These are phyloP conservation scores for Apotomis betuletana DNA, from an alignment of 2,888 invertebrate species.

Conservation along the genomic window DNA sequence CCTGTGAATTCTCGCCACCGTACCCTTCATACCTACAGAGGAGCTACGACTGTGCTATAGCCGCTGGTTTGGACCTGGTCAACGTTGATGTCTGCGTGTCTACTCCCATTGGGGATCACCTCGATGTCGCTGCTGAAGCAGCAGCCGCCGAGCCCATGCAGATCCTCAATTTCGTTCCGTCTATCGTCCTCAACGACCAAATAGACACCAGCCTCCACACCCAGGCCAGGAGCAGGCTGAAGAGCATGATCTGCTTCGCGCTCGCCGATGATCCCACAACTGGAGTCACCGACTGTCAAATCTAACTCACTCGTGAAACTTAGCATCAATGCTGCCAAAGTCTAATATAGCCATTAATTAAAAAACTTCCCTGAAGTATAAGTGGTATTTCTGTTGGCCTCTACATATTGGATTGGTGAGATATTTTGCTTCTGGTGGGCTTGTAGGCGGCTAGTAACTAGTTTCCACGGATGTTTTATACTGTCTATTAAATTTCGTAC, in stretches of 20 bases:
- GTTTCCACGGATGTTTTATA: too few relatives aligned
- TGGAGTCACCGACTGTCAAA: conserved; percentile 57
- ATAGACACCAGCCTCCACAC: conserved; percentile 50
- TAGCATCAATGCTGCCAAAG: not conserved
- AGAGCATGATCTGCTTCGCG: conserved; percentile 64
- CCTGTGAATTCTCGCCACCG: conserved; percentile 66
- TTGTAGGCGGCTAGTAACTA: too few relatives aligned
- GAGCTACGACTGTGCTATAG: conserved; percentile 63
- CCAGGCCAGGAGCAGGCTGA: conserved; percentile 52
- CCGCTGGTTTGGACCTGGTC: conserved; percentile 59
- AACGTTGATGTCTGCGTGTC: conserved; percentile 65
- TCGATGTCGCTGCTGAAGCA: conserved; percentile 60
- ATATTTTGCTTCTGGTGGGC: not conserved
- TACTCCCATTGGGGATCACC: conserved; percentile 53
- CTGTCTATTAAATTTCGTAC: too few relatives aligned
- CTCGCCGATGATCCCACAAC: conserved; percentile 61
- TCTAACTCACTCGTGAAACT: conserved; percentile 38
- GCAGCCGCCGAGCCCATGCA: conserved; percentile 57
- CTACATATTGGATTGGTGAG: conserved; percentile 53
- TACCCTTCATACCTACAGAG: conserved; percentile 55
- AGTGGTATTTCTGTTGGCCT: conserved; percentile 63
- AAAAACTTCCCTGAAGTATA: conserved; percentile 49
- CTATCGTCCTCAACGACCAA: conserved; percentile 64
- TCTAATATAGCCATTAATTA: too few relatives aligned
- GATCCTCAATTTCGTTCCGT: conserved; percentile 63